phyloP scores from a whole-genome alignment of 1,140 invertebrate genomes.

The Ganaspis sp. region DNA sequence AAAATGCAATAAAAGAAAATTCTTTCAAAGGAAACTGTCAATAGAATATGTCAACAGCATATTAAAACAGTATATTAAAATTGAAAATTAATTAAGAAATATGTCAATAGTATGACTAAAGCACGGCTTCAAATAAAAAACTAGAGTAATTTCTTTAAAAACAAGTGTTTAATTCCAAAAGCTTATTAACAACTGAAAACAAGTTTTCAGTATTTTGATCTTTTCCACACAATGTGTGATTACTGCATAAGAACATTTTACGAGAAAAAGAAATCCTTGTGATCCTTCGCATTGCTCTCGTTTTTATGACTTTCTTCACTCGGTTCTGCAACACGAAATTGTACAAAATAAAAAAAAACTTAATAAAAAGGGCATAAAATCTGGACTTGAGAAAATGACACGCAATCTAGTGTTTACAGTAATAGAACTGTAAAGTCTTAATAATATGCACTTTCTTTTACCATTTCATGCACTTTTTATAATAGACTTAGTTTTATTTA shows the following conservation, averaged over 20 bases:
- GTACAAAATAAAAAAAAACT: slow-evolving; percentile 18
- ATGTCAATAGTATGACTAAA: too few species aligned
- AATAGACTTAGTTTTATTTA: too few species aligned
- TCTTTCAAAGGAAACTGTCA: too few species aligned
- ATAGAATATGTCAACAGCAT: too few species aligned
- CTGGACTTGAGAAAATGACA: slow-evolving; percentile 2
- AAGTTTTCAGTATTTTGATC: not conserved
- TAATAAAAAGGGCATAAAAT: not conserved
- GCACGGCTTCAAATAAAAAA: too few species aligned
- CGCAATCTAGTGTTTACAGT: not conserved
- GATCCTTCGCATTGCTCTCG: not conserved
- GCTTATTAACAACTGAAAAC: not conserved
- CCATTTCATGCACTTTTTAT: too few species aligned
- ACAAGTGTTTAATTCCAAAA: too few species aligned
- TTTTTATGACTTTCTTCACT: slow-evolving; percentile 6
- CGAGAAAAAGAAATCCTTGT: not conserved
- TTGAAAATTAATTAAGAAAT: too few species aligned
- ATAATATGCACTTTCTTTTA: not conserved
- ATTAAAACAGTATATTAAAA: too few species aligned
- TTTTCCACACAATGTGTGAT: not conserved
- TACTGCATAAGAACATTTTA: not conserved
- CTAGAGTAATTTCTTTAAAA: too few species aligned
- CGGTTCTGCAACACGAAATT: not conserved
- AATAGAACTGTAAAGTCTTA: not conserved
- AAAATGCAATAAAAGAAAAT: too few species aligned